phyloP scores from a whole-genome alignment of 2,888 invertebrate genomes.

The Hyppa rectilinea region DNA sequence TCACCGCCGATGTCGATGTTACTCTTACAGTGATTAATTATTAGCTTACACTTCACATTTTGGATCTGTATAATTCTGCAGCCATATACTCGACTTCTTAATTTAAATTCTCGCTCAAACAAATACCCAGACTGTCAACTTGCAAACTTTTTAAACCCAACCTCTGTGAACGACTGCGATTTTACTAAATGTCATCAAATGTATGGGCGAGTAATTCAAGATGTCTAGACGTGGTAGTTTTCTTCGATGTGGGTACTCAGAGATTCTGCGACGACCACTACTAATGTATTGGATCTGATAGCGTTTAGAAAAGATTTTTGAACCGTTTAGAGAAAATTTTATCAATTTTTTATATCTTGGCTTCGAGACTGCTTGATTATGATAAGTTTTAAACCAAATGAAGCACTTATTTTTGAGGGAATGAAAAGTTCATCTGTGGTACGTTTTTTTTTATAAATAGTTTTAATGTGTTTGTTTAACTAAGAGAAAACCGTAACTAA shows the following conservation, averaged over 20 bases:
- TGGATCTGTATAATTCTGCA: background rate
- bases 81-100: background rate
- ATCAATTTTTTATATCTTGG: background rate
- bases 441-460: too few species aligned
- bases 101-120: constrained; percentile 28
- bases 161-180: constrained; percentile 12
- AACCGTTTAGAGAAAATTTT: constrained; percentile 2
- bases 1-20: background rate
- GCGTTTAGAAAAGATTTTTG: constrained; percentile 23
- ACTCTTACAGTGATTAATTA: background rate
- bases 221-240: constrained; percentile 50
- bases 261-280: constrained; percentile 31
- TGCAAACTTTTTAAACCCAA: constrained; percentile 29
- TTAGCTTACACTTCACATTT: background rate
- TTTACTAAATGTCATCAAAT: constrained; percentile 26
- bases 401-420: background rate
- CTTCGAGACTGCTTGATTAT: background rate
- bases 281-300: constrained; percentile 39
- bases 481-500: too few species aligned
- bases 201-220: constrained; percentile 37
- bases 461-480: too few species aligned
- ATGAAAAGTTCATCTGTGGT: background rate
- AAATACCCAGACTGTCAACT: constrained; percentile 18
- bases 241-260: constrained; percentile 23
- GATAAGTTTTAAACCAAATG: background rate